phyloP scores from a whole-genome alignment of 1,140 invertebrate genomes.

The Panulirus ornatus region DNA sequence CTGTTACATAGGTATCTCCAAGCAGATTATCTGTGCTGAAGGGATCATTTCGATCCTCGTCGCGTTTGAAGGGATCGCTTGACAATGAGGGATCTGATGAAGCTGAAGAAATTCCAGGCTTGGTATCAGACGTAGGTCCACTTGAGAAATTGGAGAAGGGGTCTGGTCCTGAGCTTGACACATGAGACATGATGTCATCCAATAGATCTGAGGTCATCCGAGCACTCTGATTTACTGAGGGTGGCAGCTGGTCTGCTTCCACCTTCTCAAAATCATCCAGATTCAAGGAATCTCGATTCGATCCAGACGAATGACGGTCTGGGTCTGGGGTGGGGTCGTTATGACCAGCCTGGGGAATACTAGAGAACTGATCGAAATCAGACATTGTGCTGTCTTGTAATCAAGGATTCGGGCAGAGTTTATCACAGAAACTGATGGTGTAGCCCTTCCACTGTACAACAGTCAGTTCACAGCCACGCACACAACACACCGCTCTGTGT shows the following conservation, averaged over 20 bases:
- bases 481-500: slow-evolving; percentile 32
- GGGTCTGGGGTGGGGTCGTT: slow-evolving; percentile 84
- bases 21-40: slow-evolving; percentile 7
- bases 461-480: slow-evolving; percentile 20
- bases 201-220: neutral
- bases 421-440: slow-evolving; percentile 16
- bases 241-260: slow-evolving; percentile 70
- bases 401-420: neutral
- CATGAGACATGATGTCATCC: slow-evolving; percentile 39
- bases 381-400: slow-evolving; percentile 34
- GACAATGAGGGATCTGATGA: slow-evolving; percentile 5
- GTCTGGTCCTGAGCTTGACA: slow-evolving; percentile 25
- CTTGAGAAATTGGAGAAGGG: neutral
- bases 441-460: neutral
- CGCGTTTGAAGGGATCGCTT: slow-evolving; percentile 2
- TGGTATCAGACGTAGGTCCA: neutral
- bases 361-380: slow-evolving; percentile 47
- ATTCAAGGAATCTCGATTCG: slow-evolving; percentile 73
- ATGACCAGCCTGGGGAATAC: slow-evolving; percentile 3
- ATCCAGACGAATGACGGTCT: slow-evolving; percentile 84
- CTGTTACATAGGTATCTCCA: neutral
- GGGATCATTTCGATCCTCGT: neutral
- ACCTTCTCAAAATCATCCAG: slow-evolving; percentile 75
- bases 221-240: slow-evolving; percentile 21
- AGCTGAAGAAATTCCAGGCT: slow-evolving; percentile 12